Base-by-base conservation (phyloP, 2,888 invertebrate species). In the Phyllotreta cruciferae region DNA sequence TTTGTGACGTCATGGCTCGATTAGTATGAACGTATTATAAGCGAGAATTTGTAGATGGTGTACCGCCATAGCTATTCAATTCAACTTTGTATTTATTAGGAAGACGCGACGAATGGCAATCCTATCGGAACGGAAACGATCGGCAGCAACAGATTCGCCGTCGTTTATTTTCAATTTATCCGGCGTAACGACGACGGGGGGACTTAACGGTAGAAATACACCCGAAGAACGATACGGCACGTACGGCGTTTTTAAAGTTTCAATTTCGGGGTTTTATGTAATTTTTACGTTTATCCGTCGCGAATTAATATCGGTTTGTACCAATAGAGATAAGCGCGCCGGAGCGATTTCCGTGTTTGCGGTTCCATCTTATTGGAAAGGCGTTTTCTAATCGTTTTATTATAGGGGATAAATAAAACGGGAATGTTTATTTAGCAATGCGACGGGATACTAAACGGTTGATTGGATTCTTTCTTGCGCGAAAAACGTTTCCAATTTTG, bases 121-220 rank as follows among this genome's bases (percentile, higher is more conserved):
- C n/a, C 49, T 11, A 35, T 7, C 34, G 7, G 11, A 10, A 14
- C 52, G 13, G 24, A 69, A 68, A 67, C 66, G 56, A 54, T 56
- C 61, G 50, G 63, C 56, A 70, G 69, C 66, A 58, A 58, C 58
- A 42, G 49, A 60, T 64, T 58, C 66, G 64, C 67, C 63, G 57
- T 62, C 67, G 68, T 72, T 70, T 71, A 69, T 70, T 72, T 72
- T 71, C 71, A 72, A 72, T 72, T 72, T 71, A 72, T 72, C 68
- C 64, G 24, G 62, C 36, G 54, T 62, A 66, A 69, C 71, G 71
- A 69, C 69, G 56, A 24, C 24, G 24, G 24, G 24, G 64, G 60
- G 66, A 69, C 66, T 70, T 67, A 68, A 50, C 64, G 53, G 57
- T 54, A 53, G 63, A 69, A 67, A 70, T 70, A 71, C 68, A 70